Evolutionary conservation across 2,797 vertebrate genomes (phyloP), one percentile per base, ranked within the genome.

Genomic region (Geotrypetes seraphini): DNA sequence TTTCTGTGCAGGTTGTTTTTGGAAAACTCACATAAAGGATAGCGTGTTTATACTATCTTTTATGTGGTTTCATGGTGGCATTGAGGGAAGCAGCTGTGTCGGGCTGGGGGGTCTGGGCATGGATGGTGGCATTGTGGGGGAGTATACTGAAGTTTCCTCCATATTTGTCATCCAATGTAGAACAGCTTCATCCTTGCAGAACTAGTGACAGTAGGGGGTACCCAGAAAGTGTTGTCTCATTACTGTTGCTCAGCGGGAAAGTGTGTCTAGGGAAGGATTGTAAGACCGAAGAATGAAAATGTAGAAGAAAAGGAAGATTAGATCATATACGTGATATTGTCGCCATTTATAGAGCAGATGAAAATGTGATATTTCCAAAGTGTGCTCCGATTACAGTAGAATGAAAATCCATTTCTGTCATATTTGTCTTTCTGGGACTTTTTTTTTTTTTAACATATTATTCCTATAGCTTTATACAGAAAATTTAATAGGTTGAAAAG

Each of bases 211-310:
- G 41, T 40, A 13, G 54, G 63, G 61, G 58, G 44, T 32, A 18
- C 32, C 42, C 55, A 36, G 38, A 47, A 60, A 57, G 47, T 54
- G 28, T 9, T 36, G 55, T 53, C 49, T 65, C 50, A 60, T 69
- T 60, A 56, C 36, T 18, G 28, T 24, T 7, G 25, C 54, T 16
- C 61, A 55, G 59, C 54, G 24, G 57, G 59, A 36, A 28, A 50
- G 33, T 31, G 23, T 30, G 37, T 36, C 43, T 44, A 24, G 32
- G 43, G 34, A 56, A 33, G 42, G 28, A 28, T 47, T 54, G 25
- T 14, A 28, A 33, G n/a, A 33, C 7, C 26, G 33, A 33, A 31
- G 25, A 23, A 31, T 35, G 27, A 25, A 33, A n/a, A 7, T 21
- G 25, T 35, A 30, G 19, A 19, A 19, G 5, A 19, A 19, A 28